phyloP scores from a whole-genome alignment of 2,113 vertebrate genomes.

The Condylura cristata region DNA sequence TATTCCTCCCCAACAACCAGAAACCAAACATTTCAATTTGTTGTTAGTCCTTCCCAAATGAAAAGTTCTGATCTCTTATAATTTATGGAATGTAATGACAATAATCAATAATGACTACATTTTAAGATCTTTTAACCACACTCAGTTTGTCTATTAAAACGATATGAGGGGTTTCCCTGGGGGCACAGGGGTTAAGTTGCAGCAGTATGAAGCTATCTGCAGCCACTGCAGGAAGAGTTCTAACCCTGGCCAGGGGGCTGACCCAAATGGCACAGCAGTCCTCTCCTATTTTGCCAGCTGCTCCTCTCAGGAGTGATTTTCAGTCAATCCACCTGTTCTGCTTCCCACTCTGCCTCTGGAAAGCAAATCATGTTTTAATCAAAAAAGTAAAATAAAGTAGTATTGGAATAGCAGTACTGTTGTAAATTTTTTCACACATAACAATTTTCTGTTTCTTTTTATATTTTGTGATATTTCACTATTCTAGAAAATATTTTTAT shows the following conservation, averaged over 20 bases:
- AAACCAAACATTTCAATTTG: not conserved
- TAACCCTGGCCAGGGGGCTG: too few relatives aligned
- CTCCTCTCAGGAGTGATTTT: too few relatives aligned
- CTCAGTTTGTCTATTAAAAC: slow-evolving; percentile 10
- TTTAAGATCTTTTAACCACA: slow-evolving; percentile 21
- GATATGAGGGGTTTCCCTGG: too few relatives aligned
- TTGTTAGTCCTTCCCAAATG: slow-evolving; percentile 33
- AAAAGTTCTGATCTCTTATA: not conserved
- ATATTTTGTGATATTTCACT: not conserved
- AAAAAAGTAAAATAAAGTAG: slow-evolving; percentile 33
- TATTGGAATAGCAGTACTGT: not conserved
- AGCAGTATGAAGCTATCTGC: too few relatives aligned
- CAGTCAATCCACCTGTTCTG: too few relatives aligned
- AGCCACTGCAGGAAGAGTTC: too few relatives aligned
- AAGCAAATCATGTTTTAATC: too few relatives aligned
- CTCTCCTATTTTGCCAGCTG: too few relatives aligned
- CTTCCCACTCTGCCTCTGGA: too few relatives aligned
- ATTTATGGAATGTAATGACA: not conserved
- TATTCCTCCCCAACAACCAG: not conserved
- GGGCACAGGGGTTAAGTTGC: too few relatives aligned
- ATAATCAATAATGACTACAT: slow-evolving; percentile 13
- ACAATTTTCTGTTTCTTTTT: slow-evolving; percentile 1
- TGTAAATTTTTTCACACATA: not conserved
- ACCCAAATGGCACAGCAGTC: too few relatives aligned
- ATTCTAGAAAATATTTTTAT: not conserved